Evolutionary conservation across 2,888 invertebrate species (phyloP), one percentile per base, ranked within the genome.

Genomic region (Allophyes oxyacanthae): DNA sequence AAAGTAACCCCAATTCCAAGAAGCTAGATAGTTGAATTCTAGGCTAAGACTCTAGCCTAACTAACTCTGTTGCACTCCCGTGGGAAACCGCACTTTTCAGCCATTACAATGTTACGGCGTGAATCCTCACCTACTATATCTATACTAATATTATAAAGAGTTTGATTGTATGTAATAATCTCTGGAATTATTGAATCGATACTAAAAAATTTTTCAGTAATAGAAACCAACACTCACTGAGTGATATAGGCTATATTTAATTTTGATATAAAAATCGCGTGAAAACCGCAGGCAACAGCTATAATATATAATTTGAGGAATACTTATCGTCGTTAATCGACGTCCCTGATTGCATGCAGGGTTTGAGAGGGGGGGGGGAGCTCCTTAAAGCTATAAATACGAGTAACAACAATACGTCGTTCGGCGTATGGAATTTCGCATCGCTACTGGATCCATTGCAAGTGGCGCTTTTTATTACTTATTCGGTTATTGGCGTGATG

Each of bases 371-470:
- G 38, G 20, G 6, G 40, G n/a, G 26, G 69, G 49, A 41, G 44
- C 9, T 54, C 38, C 43, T 51, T 34, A 26, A 57, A 9, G 66
- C 66, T 81, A 66, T 75, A 71, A 70, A 67, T 61, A 63, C 51
- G 44, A 50, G 37, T 62, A 55, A 67, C 75, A 61, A 71, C 67
- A 73, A 58, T 65, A 61, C 60, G 54, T 68, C 60, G 55, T 75
- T 71, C 68, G 59, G 54, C 52, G 62, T 64, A 62, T 59, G 64
- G 64, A 58, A 63, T 73, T 71, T 69, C 61, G 62, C 62, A 52
- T 56, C 62, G 77, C 75, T 72, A 75, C 75, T 71, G 58, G 46
- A 54, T 60, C 79, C 68, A 75, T 75, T 77, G 73, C 73, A 73
- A 45, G 15, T 34, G 33, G 45, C 52, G 60, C 63, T 75, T 72